phyloP scores from a whole-genome alignment of 2,888 invertebrate genomes.

The Hypomecis punctinalis region DNA sequence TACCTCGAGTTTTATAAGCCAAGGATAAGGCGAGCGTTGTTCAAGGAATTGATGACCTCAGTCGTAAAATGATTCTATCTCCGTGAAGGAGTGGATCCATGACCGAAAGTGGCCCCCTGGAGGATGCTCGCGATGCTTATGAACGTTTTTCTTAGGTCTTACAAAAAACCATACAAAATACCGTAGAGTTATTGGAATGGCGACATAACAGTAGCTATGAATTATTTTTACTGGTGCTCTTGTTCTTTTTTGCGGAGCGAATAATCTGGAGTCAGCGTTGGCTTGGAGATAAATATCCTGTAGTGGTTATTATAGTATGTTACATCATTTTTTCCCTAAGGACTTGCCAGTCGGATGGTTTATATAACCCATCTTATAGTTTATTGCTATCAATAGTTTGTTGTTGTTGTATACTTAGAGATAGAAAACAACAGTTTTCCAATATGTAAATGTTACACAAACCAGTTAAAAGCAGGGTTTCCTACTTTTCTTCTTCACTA shows the following conservation, averaged over 20 bases:
- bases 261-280: neutral
- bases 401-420: no score
- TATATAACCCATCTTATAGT: no score
- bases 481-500: no score
- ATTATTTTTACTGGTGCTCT: conserved; percentile 7
- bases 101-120: conserved; percentile 11
- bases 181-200: conserved; percentile 11
- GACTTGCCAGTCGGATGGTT: no score
- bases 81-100: conserved; percentile 13
- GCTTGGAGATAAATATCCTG: no score
- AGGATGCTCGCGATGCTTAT: conserved; percentile 6
- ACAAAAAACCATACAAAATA: conserved; percentile 17
- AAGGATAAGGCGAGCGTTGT: conserved; percentile 21
- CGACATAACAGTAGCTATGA: conserved; percentile 13
- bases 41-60: conserved; percentile 26
- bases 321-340: no score
- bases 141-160: conserved; percentile 9
- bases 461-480: no score
- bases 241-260: neutral
- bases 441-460: no score
- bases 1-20: conserved; percentile 20
- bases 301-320: no score
- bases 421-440: no score
- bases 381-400: no score
- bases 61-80: conserved; percentile 29